These are phyloP conservation scores for Homalodisca vitripennis DNA, from an alignment of 1,140 invertebrate species.

Conservation along the genomic window DNA sequence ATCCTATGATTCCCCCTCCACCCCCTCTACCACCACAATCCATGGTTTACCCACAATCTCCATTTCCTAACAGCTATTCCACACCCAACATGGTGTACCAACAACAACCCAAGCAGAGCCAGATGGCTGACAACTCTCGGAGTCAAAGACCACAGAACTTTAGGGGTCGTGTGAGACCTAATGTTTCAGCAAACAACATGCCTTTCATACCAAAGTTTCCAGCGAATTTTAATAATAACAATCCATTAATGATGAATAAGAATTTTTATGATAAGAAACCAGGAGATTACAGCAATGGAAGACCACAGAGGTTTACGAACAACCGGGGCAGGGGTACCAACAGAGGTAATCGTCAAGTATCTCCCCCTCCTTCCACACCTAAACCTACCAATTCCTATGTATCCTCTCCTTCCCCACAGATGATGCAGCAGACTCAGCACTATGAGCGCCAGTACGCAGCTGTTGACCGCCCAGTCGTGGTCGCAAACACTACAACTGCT, in stretches of 20 bases:
- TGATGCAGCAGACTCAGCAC: neutral
- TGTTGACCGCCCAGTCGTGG: neutral
- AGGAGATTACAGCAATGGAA: neutral
- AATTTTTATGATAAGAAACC: constrained; percentile 11
- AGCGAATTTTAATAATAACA: constrained; percentile 7
- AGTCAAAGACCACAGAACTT: neutral
- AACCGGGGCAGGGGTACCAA: constrained; percentile 7
- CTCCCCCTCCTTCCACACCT: neutral
- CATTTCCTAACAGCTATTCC: neutral
- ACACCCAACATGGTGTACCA: neutral
- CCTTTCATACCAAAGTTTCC: constrained; percentile 24
- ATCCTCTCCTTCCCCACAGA: neutral
- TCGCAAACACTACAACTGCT: neutral
- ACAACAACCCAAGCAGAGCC: neutral
- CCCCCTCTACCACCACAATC: neutral
- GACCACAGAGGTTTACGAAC: neutral
- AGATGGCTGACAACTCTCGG: neutral
- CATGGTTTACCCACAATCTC: neutral
- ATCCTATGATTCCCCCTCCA: constrained; percentile 6
- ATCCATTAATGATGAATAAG: neutral
- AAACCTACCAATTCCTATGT: constrained; percentile 7
- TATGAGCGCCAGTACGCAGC: neutral
- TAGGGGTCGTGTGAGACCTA: neutral
- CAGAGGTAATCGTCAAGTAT: neutral
- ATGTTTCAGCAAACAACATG: neutral